A percentile compares a stretch with the other conserved stretches of the same genome.
These are phyloP conservation scores for Andrena bicolor DNA, from an alignment of 2,888 invertebrate species.

Conservation along the genomic window DNA sequence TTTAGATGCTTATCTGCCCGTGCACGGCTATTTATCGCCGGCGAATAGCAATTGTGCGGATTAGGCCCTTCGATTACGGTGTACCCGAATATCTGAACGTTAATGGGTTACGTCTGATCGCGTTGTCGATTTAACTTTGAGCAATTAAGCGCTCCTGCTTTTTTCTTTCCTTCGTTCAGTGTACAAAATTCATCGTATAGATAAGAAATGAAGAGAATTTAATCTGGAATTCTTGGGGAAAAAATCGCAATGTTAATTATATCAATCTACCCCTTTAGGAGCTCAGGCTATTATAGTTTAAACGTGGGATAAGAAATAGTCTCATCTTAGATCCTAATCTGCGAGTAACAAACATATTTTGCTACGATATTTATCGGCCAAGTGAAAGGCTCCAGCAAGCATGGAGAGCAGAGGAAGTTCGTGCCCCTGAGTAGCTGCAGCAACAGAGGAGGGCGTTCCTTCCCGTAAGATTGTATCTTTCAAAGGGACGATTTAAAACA, in stretches of 20 bases:
- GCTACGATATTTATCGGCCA: no score
- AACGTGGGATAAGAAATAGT: no score
- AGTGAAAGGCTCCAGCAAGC: neutral
- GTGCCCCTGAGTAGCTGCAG: neutral
- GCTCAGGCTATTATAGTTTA: no score
- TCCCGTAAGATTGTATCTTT: conserved; percentile 32
- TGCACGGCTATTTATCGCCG: conserved; percentile 55
- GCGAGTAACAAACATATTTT: no score
- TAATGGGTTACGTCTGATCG: conserved; percentile 43
- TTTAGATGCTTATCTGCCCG: conserved; percentile 57
- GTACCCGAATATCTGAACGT: conserved; percentile 44
- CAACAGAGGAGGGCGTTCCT: conserved; percentile 7
- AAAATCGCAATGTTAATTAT: no score
- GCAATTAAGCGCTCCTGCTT: neutral
- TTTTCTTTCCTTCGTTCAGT: neutral
- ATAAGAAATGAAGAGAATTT: no score
- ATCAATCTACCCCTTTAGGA: no score
- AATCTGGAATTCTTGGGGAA: no score
- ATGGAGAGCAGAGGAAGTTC: conserved; percentile 11
- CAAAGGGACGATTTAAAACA: conserved; percentile 42
- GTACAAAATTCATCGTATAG: no score
- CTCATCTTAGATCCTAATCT: no score
- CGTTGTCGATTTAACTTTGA: conserved; percentile 26
- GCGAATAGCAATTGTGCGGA: conserved; percentile 47
- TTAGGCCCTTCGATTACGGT: conserved; percentile 34